phyloP scores from a whole-genome alignment of 2,888 invertebrate species.

The Drosophila siamana region DNA sequence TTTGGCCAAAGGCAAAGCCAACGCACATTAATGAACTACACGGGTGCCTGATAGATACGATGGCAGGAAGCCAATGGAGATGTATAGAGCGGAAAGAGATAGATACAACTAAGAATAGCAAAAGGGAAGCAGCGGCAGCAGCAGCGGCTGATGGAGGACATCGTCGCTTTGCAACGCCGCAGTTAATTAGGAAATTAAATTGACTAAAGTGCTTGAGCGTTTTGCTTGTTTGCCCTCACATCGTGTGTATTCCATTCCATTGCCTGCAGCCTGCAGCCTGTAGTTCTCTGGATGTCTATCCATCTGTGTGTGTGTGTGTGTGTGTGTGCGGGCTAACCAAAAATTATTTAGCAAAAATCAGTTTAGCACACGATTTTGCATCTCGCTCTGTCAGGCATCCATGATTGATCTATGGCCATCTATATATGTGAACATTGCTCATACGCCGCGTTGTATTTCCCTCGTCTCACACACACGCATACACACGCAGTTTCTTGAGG shows the following conservation, averaged over 20 bases:
- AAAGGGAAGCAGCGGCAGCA: constrained; percentile 6
- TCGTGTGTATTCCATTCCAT: constrained; percentile 4
- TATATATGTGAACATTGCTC: constrained; percentile 33
- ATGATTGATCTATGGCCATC: constrained; percentile 54
- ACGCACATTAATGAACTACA: constrained; percentile 59
- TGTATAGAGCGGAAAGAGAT: not conserved
- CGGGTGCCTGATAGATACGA: constrained; percentile 15
- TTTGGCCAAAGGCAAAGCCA: constrained; percentile 31
- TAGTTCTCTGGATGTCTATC: not conserved
- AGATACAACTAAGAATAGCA: not conserved
- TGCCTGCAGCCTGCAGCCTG: not conserved
- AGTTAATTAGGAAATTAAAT: constrained; percentile 83
- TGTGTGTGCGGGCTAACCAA: constrained; percentile 27
- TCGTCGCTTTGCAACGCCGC: constrained; percentile 47
- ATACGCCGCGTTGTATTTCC: constrained; percentile 42
- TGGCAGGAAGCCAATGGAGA: not conserved
- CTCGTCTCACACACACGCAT: not conserved
- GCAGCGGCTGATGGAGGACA: constrained; percentile 34
- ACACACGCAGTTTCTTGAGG: constrained; percentile 22
- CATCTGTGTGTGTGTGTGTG: constrained; percentile 2
- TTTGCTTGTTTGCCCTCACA: constrained; percentile 66
- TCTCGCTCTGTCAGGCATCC: constrained; percentile 37
- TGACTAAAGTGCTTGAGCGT: constrained; percentile 78
- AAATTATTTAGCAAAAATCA: constrained; percentile 63
- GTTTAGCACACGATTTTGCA: constrained; percentile 40